Evolutionary conservation across 2,888 invertebrate species (phyloP), one percentile per base, ranked within the genome.

Genomic region (Apantesis nais): DNA sequence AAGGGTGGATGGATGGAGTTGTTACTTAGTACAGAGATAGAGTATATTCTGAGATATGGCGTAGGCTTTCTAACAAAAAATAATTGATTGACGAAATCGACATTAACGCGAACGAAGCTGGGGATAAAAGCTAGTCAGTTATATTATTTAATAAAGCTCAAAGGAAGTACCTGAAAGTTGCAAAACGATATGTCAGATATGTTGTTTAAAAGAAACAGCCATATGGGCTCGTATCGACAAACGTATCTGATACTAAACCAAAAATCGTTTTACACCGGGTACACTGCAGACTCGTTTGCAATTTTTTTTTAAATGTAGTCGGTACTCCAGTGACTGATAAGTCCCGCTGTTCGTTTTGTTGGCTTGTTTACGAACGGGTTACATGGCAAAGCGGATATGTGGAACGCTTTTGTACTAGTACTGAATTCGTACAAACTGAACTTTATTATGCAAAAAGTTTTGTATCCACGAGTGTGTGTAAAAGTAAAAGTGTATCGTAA

Each of bases 321-420:
- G 48, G 34, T 34, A 63, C 31, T 31, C 58, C n/a, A 62, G 70
- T 61, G 61, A 76, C 78, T 78, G 80, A 79, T 74, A 77, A 82
- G 44, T 75, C 69, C 65, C 62, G 62, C 67, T 73, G 75, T 78
- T 80, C 74, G 70, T 83, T 83, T 85, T 82, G 71, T 71, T 75
- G 75, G 79, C 71, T 73, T 78, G 74, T 76, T 80, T 78, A 78
- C 77, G 79, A 80, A 77, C 77, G 73, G 74, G 73, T 74, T 52
- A 62, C 34, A 48, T 9, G 14, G 39, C 58, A 48, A 52, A 65
- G 52, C 66, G 64, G 64, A 48, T 48, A 64, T 48, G 64, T 44
- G n/a, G 11, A n/a, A 37, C 52, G n/a, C 65, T 65, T 64, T 48
- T 52, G 16, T n/a, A 41, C 62, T 34, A 34, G n/a, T 34, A 65